Base-by-base conservation (phyloP, 2,113 vertebrate genomes). In the Oncorhynchus tshawytscha region DNA sequence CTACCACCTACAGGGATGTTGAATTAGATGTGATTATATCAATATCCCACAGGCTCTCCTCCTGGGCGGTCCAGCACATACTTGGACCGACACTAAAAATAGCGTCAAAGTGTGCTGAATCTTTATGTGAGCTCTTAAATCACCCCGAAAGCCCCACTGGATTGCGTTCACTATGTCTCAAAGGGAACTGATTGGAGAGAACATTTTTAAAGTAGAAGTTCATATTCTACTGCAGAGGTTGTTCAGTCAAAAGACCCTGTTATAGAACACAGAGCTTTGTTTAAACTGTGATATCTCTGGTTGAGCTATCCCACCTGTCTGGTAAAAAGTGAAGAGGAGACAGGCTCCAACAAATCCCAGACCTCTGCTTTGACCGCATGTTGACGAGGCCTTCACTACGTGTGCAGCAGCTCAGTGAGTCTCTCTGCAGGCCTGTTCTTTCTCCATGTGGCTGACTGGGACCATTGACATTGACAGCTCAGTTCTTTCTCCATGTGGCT, bases 21-120 rank as follows among this genome's bases (percentile, higher is more conserved):
- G 78, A 86, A 80, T 72, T 70, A 77, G 76, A 75, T 73, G 73
- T 71, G 83, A 87, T 85, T 80, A 81, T 82, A 87, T 89, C 81
- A 84, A 27, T 75, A 77, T 72, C 66, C 62, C 65, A 69, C 75
- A 88, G 85, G 84, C 83, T 73, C 68, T 18, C 70, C 66, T 85
- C 84, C 87, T 80, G 60, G 80, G 79, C 72, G 65, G 29, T 67
- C 71, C 75, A 80, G 71, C 75, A 74, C 81, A 39, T 67, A 80
- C 31, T 64, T 80, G 4, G 66, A 70, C 24, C 45, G 25, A n/a
- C 70, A 70, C 78, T 83, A 87, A 80, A 83, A 87, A 86, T 74
- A 89, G 80, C 74, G 73, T 6, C 51, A 74, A 68, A 8, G 59
- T 62, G 25, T 13, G 12, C 39, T 49, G 18, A 72, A 54, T 65